Base-by-base conservation (phyloP, 2,888 invertebrate genomes). In the Pinctada fucata region DNA sequence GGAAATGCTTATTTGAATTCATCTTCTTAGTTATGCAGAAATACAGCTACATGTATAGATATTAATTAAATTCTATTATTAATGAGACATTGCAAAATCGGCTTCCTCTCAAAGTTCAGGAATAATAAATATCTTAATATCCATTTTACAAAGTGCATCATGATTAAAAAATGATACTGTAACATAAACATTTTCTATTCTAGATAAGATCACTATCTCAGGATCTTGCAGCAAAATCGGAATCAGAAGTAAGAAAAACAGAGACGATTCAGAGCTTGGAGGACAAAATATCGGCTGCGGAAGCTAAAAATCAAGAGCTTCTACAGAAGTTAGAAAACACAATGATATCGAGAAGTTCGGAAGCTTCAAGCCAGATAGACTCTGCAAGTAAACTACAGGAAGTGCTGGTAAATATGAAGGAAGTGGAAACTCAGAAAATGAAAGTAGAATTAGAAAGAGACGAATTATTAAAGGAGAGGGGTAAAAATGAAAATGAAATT, bases 241-340 rank as follows among this genome's bases (percentile, higher is more conserved):
- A 77, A 10, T 69, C 69, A 45, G 80, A 75, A 5, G 16, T 16
- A 16, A 81, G 81, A 64, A 82, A 82, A 16, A 76, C 77, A 3
- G 75, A 76, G 5, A 75, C 78, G 45, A 77, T 84, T 5, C 47
- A 75, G 6, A 66, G 31, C 3, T 58, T 83, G 67, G 82, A 82
- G 73, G 72, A 74, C 2, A 83, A 82, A 72, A 3, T 82, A 8
- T 65, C 50, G 16, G 64, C 50, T 2, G 51, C 79, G 16, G 83
- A 85, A 64, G 71, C 75, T 49, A 83, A 80, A 58, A 84, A 85
- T 73, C 51, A 72, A 50, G 82, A 83, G 31, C 65, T 85, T 58
- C 73, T 82, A 48, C 72, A 81, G 6, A 79, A 82, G 68, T 48
- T 85, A 6, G 82, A 84, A 65, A 73, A 63, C 31, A 48, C 81